Base-by-base conservation (phyloP, 2,888 invertebrate genomes). In the Eupeodes luniger region DNA sequence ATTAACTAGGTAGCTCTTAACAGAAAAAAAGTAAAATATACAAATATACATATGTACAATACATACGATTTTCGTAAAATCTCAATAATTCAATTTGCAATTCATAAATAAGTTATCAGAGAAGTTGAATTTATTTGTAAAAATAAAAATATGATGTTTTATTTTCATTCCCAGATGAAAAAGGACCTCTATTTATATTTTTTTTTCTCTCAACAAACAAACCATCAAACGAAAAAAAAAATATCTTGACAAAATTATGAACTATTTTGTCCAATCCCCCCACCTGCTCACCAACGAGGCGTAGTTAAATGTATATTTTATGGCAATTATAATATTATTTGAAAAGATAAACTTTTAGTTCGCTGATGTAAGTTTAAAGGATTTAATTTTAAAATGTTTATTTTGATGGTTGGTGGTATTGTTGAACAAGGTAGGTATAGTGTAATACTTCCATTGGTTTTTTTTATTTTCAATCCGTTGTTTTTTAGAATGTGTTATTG, bases 371-470 rank as follows among this genome's bases (percentile, higher is more conserved):
- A 40, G 16, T n/a, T 61, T n/a, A 61, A 61, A 40, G 16, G 61
- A 62, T 62, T 62, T 61, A 61, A n/a, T 61, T 61, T 40, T 61
- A 1, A 59, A 14, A 34, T 36, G 14, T 59, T 59, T 61, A 40
- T 61, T 36, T 59, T 59, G 36, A 36, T 59, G 1, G 3, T 59
- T 59, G 4, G 4, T 59, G 34, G 7, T 9, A 9, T n/a, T 61
- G 6, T 61, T 34, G 14, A 59, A 6, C 14, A 53, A 16, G 19
- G 51, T 14, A 14, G n/a, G 51, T n/a, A 59, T 55, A 10, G 12
- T 55, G 19, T 19, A 19, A 19, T 19, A 19, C 19, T 19, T 19
- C 19, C 19, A 19, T 19, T 19, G 19, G 0, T 19, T 49, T 49
- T 14, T 12, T 14, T 5, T 14, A 49, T 12, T 14, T 14, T 14